phyloP scores from a whole-genome alignment of 2,888 invertebrate genomes.

The Chaetogeoica ovagalla region DNA sequence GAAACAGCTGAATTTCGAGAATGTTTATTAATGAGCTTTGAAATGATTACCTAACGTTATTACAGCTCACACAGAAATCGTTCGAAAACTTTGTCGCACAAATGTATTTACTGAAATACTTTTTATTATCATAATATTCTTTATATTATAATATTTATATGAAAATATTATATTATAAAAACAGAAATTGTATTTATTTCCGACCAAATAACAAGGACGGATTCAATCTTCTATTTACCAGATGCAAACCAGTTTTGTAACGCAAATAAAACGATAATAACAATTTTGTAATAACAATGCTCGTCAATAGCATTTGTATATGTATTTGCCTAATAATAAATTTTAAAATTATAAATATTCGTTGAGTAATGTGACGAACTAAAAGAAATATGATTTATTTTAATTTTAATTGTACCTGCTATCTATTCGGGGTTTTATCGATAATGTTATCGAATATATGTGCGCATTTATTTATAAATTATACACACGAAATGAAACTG shows the following conservation, averaged over 20 bases:
- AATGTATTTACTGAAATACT: slow-evolving; percentile 1
- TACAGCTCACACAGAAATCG: not conserved
- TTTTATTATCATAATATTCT: not conserved
- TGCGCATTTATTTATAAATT: not conserved
- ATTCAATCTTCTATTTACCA: not conserved
- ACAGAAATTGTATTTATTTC: slow-evolving; percentile 11
- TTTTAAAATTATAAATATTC: no score
- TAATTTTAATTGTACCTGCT: no score
- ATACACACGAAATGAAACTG: not conserved
- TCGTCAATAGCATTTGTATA: not conserved
- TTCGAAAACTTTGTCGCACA: not conserved
- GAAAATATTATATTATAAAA: slow-evolving; percentile 7
- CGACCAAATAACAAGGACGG: not conserved
- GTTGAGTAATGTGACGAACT: no score
- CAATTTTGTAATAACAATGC: no score
- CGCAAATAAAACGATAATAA: not conserved
- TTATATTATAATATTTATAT: slow-evolving; percentile 17
- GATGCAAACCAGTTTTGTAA: slow-evolving; percentile 10
- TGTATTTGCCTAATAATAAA: not conserved
- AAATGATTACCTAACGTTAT: not conserved
- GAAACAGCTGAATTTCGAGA: slow-evolving; percentile 4
- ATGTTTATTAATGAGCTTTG: slow-evolving; percentile 18
- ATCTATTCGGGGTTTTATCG: no score
- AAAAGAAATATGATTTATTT: no score
- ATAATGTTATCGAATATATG: no score